Evolutionary conservation across 2,113 vertebrate genomes (phyloP).

Genomic region (Ailuropoda melanoleuca): DNA sequence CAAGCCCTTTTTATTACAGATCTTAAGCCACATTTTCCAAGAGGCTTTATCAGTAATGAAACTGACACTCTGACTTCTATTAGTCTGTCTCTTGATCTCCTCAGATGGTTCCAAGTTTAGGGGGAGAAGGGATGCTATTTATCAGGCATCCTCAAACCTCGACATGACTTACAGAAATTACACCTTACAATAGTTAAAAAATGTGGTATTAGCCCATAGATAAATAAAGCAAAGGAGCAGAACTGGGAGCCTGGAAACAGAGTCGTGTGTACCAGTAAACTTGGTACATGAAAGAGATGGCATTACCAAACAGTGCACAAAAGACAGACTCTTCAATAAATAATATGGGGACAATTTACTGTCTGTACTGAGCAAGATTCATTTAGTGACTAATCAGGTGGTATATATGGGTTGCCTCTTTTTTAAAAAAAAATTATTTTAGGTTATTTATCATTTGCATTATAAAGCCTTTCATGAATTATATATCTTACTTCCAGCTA

Average conservation of each 20-base stretch:
- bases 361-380: not conserved
- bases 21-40: slow-evolving; percentile 65
- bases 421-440: not conserved
- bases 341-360: not conserved
- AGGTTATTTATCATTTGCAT: not conserved
- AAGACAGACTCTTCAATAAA: not conserved
- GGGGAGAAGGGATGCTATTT: not conserved
- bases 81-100: slow-evolving; percentile 37
- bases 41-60: slow-evolving; percentile 60
- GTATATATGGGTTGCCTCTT: not conserved
- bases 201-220: not conserved
- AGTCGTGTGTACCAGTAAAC: not conserved
- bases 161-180: not conserved
- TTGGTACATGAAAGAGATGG: not conserved
- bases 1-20: slow-evolving; percentile 59
- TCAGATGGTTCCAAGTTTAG: slow-evolving; percentile 55
- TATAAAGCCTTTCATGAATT: slow-evolving; percentile 10
- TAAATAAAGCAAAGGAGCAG: not conserved
- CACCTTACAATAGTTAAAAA: slow-evolving; percentile 13
- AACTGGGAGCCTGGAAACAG: not conserved
- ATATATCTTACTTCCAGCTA: not conserved
- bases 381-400: not conserved
- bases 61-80: slow-evolving; percentile 53
- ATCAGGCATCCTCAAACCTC: not conserved
- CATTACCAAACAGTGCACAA: not conserved